phyloP scores from a whole-genome alignment of 2,888 invertebrate genomes.

The Limulus polyphemus region DNA sequence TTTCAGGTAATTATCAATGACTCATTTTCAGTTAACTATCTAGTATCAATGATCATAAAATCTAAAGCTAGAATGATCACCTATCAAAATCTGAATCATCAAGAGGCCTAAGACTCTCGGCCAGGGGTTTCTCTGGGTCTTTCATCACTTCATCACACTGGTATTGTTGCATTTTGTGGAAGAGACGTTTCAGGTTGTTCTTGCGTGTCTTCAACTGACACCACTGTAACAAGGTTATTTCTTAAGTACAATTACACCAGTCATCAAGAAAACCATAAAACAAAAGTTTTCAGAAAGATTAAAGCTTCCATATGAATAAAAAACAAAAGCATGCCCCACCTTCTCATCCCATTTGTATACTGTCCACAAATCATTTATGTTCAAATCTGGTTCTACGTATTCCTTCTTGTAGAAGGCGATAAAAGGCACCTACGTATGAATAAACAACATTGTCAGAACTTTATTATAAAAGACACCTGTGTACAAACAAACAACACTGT shows the following conservation, averaged over 20 bases:
- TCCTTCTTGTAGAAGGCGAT: slow-evolving; percentile 98
- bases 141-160: slow-evolving; percentile 70
- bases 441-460: neutral
- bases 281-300: slow-evolving; percentile 5
- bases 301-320: neutral
- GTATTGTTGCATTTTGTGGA: slow-evolving; percentile 83
- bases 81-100: slow-evolving; percentile 66
- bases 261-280: neutral
- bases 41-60: no score
- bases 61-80: slow-evolving; percentile 32
- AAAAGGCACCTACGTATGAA: slow-evolving; percentile 60
- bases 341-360: slow-evolving; percentile 92
- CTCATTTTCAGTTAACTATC: no score
- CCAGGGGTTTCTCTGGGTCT: slow-evolving; percentile 67
- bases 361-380: slow-evolving; percentile 92
- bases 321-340: slow-evolving; percentile 41
- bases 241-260: neutral
- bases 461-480: no score
- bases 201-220: slow-evolving; percentile 76
- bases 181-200: slow-evolving; percentile 61
- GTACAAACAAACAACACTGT: no score
- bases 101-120: slow-evolving; percentile 66
- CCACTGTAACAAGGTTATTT: slow-evolving; percentile 46
- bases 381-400: slow-evolving; percentile 85
- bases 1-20: no score